Conservation (phyloP, 1,140 invertebrate genomes). For the Drosophila malerkotliana region DNA sequence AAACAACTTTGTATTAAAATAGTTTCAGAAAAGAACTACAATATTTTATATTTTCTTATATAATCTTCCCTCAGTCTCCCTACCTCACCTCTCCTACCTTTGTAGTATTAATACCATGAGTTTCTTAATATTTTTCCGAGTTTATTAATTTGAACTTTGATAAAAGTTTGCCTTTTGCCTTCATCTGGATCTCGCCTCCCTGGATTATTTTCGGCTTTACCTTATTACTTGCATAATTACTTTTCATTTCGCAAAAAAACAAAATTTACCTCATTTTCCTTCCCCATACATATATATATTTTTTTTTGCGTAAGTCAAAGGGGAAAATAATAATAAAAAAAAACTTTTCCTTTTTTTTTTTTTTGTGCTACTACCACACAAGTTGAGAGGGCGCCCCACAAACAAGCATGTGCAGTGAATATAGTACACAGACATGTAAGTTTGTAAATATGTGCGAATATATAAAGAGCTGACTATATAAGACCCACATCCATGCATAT, state of each 20-base stretch:
- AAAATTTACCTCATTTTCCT: conserved; percentile 21
- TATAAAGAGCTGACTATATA: conserved; percentile 4
- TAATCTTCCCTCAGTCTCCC: too few species aligned
- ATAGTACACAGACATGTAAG: conserved; percentile 24
- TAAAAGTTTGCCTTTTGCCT: background rate
- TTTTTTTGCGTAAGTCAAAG: conserved; percentile 27
- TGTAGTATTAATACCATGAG: background rate
- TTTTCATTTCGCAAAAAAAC: conserved; percentile 22
- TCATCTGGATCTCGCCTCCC: background rate
- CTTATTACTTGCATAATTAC: conserved; percentile 52
- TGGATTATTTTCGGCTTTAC: conserved; percentile 25
- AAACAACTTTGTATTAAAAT: too few species aligned
- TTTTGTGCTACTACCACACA: conserved; percentile 17
- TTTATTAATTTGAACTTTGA: conserved; percentile 6
- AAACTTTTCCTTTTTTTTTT: conserved; percentile 52
- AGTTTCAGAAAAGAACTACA: too few species aligned
- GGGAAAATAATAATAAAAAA: conserved; percentile 27
- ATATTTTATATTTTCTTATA: too few species aligned
- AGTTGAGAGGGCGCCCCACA: conserved; percentile 47
- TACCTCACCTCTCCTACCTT: background rate
- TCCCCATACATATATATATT: conserved; percentile 1
- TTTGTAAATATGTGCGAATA: background rate
- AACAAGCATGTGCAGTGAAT: conserved; percentile 36
- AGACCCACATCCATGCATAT: conserved; percentile 7
- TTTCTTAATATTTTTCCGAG: background rate